These are phyloP conservation scores for Lycodopsis pacificus DNA, from an alignment of 2,797 vertebrate genomes.

Conservation along the genomic window DNA sequence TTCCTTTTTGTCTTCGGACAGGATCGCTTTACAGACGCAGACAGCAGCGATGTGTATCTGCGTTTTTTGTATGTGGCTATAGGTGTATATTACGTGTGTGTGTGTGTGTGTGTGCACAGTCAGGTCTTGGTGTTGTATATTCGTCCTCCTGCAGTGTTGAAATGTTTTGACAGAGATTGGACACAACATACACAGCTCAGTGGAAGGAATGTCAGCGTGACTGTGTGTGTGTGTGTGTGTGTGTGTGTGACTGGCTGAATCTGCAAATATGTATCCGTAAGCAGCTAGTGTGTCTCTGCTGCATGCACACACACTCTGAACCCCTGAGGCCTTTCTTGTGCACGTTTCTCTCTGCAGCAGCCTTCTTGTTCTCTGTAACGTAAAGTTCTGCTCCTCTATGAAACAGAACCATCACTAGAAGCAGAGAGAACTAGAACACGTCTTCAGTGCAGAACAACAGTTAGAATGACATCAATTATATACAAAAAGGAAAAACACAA, in stretches of 20 bases:
- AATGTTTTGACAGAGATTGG: constrained; percentile 79
- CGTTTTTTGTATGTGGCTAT: constrained; percentile 29
- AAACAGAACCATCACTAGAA: too few species aligned
- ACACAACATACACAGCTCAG: constrained; percentile 72
- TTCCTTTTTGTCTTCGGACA: constrained; percentile 33
- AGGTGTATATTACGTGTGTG: constrained; percentile 15
- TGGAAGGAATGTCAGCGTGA: constrained; percentile 72
- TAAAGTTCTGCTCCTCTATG: too few species aligned
- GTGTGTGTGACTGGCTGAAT: constrained; percentile 23
- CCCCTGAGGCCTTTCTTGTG: too few species aligned
- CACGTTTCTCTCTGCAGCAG: constrained; percentile 14
- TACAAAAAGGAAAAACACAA: too few species aligned
- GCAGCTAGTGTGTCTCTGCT: constrained; percentile 19
- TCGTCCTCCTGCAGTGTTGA: constrained; percentile 58
- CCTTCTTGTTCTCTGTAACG: background rate
- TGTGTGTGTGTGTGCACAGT: constrained; percentile 25
- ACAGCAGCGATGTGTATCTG: constrained; percentile 35
- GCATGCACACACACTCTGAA: background rate
- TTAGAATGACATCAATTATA: too few species aligned
- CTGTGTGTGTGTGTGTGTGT: constrained; percentile 18
- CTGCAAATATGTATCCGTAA: constrained; percentile 43
- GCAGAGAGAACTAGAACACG: too few species aligned
- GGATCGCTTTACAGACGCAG: constrained; percentile 30
- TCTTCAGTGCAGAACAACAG: too few species aligned
- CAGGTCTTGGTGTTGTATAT: constrained; percentile 59